phyloP scores from a whole-genome alignment of 2,888 invertebrate genomes.

The Nowickia ferox region DNA sequence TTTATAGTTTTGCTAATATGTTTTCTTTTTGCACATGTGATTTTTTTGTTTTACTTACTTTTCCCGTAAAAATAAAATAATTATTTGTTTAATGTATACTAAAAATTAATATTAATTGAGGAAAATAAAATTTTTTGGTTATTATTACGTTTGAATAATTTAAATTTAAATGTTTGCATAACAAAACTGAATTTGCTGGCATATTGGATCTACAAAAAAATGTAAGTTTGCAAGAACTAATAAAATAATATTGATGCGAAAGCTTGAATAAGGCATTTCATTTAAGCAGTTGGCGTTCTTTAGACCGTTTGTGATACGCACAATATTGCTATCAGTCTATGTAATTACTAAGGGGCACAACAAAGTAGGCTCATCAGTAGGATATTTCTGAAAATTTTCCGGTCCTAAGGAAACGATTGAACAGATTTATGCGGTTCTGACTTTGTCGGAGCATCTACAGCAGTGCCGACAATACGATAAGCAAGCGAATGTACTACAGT shows the following conservation, averaged over 20 bases:
- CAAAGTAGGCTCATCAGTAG: no score
- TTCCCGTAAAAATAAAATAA: not conserved
- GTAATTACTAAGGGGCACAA: no score
- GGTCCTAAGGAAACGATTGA: no score
- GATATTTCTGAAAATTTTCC: no score
- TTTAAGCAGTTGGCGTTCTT: no score
- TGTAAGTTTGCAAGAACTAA: not conserved
- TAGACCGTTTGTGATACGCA: no score
- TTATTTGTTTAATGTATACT: not conserved
- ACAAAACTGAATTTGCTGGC: not conserved
- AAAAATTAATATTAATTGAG: not conserved
- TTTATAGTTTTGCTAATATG: not conserved
- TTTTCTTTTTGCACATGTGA: not conserved
- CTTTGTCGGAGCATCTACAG: no score
- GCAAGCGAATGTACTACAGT: no score
- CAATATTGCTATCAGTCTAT: no score
- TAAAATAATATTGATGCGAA: not conserved
- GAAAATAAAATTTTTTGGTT: not conserved
- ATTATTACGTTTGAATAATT: constrained; percentile 7
- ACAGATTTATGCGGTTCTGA: no score
- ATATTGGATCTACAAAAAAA: not conserved
- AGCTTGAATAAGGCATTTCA: not conserved
- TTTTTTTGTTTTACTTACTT: not conserved
- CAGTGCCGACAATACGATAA: no score
- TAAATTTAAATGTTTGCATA: not conserved